Base-by-base conservation (phyloP, 2,113 vertebrate species). In the Melanotaenia duboulayi region DNA sequence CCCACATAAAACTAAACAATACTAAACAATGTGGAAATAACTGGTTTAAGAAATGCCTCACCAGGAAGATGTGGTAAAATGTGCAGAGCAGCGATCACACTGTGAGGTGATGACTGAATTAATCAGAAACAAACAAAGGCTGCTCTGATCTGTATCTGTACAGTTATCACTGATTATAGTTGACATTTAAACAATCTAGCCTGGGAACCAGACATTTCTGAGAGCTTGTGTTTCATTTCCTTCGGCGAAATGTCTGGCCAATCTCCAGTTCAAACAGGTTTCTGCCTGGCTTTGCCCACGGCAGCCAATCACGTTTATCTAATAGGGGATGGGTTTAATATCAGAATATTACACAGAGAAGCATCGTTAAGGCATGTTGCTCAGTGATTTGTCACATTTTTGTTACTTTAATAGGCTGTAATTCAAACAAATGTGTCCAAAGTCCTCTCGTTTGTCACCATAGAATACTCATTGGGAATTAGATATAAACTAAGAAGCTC, bases 1-100 rank as follows among this genome's bases (percentile, higher is more conserved):
- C 32, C 32, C 32, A 8, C 23, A 25, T 19, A 32, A 65, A 65
- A 65, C 42, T 52, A 64, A 46, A 71, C 52, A 67, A n/a, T 5
- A 35, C 5, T 35, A 23, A 32, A n/a, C n/a, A n/a, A n/a, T n/a
- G 16, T 58, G 65, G 79, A 80, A 79, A 71, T 50, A 10, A 70
- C 73, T 12, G n/a, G 14, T 52, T 1, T 49, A 17, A 25, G 25
- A 54, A 66, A 74, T 28, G 59, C 39, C 28, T 39, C 23, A 3
- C 8, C 4, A 22, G 16, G 51, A 57, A 68, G 67, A 76, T 72
- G 73, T 77, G 51, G 32, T 11, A 46, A 40, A n/a, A 28, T 54
- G 54, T 68, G 32, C 65, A 56, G 55, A 70, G 19, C 51, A 55
- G 54, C n/a, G 23, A 11, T 46, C 4, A 25, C 4, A 10, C 49